These are phyloP conservation scores for Cistogaster globosa DNA, from an alignment of 2,888 invertebrate species.

Conservation along the genomic window DNA sequence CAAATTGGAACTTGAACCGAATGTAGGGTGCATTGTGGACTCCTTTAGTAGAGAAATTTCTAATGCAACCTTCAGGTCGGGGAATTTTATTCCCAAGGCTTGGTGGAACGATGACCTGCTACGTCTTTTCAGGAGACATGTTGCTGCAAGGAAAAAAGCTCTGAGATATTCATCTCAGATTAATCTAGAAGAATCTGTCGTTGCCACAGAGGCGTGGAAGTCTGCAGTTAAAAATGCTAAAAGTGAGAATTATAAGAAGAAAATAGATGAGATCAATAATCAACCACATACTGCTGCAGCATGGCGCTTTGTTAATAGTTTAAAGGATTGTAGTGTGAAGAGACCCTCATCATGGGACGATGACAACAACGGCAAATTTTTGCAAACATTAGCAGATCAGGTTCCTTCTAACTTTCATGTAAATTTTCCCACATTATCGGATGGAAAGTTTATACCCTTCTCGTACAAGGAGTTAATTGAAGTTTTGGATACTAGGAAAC, in stretches of 20 bases:
- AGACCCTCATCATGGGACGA: background rate
- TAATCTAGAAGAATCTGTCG: slow-evolving; percentile 9
- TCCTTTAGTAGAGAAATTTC: background rate
- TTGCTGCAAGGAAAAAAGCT: slow-evolving; percentile 18
- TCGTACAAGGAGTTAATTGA: background rate
- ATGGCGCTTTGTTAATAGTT: slow-evolving; percentile 30
- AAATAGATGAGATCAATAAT: background rate
- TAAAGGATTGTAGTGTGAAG: background rate
- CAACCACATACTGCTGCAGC: background rate
- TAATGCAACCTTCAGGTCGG: background rate
- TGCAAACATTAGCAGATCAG: background rate
- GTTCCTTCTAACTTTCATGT: background rate
- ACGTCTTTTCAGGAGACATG: slow-evolving; percentile 1
- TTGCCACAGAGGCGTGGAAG: background rate
- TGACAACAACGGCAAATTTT: background rate
- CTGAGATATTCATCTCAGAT: no score
- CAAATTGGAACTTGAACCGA: background rate
- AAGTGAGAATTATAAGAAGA: background rate
- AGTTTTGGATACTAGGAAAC: background rate
- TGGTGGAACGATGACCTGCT: background rate
- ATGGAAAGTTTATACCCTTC: background rate
- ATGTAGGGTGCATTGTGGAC: background rate
- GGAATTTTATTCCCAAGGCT: slow-evolving; percentile 1
- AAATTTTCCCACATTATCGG: background rate
- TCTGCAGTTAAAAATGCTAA: background rate